A percentile compares a stretch with the other conserved stretches of the same genome.
Conservation (phyloP, 2,888 invertebrate species). For the Cryptus viduatorius region DNA sequence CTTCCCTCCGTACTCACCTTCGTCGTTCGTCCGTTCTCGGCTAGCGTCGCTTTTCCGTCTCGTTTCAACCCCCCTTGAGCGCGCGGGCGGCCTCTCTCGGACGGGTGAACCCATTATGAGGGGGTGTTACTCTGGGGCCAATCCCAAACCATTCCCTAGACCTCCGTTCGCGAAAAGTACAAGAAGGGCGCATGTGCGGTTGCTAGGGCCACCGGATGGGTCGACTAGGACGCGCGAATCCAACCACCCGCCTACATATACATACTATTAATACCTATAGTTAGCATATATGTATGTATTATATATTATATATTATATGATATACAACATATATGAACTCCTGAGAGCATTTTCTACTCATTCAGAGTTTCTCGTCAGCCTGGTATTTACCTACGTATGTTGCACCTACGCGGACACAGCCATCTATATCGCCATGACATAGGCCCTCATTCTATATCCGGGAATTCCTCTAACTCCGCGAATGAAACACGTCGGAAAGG, state of each 20-base stretch:
- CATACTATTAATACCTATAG: not conserved
- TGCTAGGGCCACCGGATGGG: constrained; percentile 84
- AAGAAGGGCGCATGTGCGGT: constrained; percentile 84
- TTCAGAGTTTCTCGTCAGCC: not conserved
- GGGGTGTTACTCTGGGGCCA: constrained; percentile 85
- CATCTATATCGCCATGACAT: not conserved
- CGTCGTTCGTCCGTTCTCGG: constrained; percentile 14
- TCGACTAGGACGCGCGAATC: constrained; percentile 77
- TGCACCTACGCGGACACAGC: not conserved
- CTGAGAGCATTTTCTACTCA: not conserved
- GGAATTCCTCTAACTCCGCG: not conserved
- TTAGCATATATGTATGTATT: not conserved
- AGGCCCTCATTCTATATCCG: not conserved
- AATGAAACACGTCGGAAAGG: not conserved
- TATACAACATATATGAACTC: not conserved
- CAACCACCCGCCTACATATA: constrained; percentile 52
- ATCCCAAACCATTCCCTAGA: constrained; percentile 83
- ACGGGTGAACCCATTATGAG: constrained; percentile 85
- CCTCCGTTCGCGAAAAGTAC: constrained; percentile 68
- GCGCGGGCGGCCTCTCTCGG: constrained; percentile 76
- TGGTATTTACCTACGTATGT: not conserved
- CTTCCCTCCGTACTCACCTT: constrained; percentile 61
- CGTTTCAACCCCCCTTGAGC: constrained; percentile 52
- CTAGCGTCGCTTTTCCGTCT: constrained; percentile 33
- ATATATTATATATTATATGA: too few relatives aligned